Evolutionary conservation across 1,140 invertebrate genomes (phyloP).

Genomic region (Teleogryllus occipitalis): DNA sequence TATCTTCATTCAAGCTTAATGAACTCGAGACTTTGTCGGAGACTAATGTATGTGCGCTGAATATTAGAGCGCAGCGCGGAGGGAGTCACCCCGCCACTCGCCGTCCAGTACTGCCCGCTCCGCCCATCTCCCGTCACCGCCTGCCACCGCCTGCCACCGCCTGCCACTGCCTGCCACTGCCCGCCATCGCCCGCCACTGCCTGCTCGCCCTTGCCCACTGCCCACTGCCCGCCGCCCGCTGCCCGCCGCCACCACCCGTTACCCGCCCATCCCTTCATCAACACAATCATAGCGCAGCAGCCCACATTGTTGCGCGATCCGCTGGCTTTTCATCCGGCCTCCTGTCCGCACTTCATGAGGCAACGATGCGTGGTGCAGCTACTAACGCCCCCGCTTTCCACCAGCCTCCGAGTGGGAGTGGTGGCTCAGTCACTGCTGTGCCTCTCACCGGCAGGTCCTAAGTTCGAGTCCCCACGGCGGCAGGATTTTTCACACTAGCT

Average conservation of each 20-base stretch:
- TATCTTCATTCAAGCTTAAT: constrained; percentile 5
- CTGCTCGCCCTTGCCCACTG: neutral
- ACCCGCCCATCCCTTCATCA: neutral
- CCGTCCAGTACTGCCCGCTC: neutral
- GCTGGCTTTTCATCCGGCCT: too few species aligned
- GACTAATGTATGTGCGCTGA: constrained; percentile 3
- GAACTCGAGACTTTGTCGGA: neutral
- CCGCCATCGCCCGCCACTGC: neutral
- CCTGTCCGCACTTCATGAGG: too few species aligned
- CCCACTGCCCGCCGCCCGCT: too few species aligned
- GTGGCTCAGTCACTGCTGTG: too few species aligned
- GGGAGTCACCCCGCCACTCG: neutral
- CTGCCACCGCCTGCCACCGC: neutral
- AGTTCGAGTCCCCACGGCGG: too few species aligned
- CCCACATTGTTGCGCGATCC: too few species aligned
- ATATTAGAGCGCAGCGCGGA: neutral
- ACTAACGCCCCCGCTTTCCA: too few species aligned
- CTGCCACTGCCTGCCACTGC: neutral
- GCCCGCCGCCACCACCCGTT: too few species aligned
- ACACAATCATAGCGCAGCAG: neutral
- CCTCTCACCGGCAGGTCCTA: too few species aligned
- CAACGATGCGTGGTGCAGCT: too few species aligned
- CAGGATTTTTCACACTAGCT: too few species aligned
- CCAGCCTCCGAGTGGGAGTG: too few species aligned
- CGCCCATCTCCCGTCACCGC: neutral